Evolutionary conservation across 2,113 vertebrate genomes (phyloP).

Genomic region (Eurystomus gularis): DNA sequence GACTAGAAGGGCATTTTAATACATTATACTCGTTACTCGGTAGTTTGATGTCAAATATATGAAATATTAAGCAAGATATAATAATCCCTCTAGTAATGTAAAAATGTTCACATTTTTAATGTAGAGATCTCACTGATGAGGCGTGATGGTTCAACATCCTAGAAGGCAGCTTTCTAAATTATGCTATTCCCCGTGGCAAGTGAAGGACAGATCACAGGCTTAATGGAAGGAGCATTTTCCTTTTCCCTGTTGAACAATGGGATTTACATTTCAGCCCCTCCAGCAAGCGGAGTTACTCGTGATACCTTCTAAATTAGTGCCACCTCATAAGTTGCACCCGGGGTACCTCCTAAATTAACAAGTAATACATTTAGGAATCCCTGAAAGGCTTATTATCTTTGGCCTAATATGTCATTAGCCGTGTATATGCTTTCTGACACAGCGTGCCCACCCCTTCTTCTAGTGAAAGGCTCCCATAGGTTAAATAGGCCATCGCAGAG

Average conservation of each 20-base stretch:
- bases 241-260: conserved; percentile 2
- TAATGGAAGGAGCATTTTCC: conserved; percentile 45
- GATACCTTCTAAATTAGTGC: conserved; percentile 63
- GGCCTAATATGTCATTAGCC: conserved; percentile 50
- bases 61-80: conserved; percentile 71
- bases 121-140: conserved; percentile 64
- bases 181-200: conserved; percentile 25
- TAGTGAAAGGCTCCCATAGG: neutral
- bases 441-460: neutral
- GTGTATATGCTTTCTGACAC: conserved; percentile 18
- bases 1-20: conserved; percentile 62
- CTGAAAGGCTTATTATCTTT: conserved; percentile 44
- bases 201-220: conserved; percentile 52
- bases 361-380: conserved; percentile 62
- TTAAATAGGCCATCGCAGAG: neutral
- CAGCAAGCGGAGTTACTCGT: conserved; percentile 18
- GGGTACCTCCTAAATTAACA: conserved; percentile 61
- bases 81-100: conserved; percentile 69
- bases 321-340: conserved; percentile 32
- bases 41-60: conserved; percentile 66
- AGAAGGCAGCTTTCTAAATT: conserved; percentile 65
- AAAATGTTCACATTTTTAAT: conserved; percentile 70
- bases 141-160: conserved; percentile 48
- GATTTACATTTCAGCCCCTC: conserved; percentile 45
- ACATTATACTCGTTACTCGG: conserved; percentile 52